Evolutionary conservation across 2,888 invertebrate genomes (phyloP), one percentile per base, ranked within the genome.

Genomic region (Chloroclystis v-ata): DNA sequence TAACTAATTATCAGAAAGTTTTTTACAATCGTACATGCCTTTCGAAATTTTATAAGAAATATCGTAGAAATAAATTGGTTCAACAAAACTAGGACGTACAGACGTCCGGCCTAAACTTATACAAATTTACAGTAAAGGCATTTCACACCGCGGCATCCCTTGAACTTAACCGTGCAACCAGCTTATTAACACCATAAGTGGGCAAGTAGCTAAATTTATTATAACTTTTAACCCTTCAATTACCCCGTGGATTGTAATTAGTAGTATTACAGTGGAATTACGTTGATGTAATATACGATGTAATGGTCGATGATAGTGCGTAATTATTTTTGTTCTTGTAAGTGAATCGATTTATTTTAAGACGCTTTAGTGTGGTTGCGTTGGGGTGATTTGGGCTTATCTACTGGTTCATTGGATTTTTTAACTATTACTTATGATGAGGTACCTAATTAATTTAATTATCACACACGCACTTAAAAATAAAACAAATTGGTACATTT

Each of bases 261-360:
- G 52, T 42, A 43, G 20, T 50, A 50, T 49, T 49, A 49, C 46
- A n/a, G 38, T 46, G 46, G 42, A 38, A 50, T 76, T 73, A 69
- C 66, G 71, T 75, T 75, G 57, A 63, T 54, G 65, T 75, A 75
- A 77, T 76, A 76, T 75, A 78, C 71, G 68, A 58, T 55, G 64
- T 57, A 79, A 79, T 78, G 62, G 72, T 37, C 71, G 73, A 66
- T 71, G 71, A 76, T 73, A 72, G 69, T 48, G 63, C 65, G 69
- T 73, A 70, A 78, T 78, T 76, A 77, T 75, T 75, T 75, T 74
- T 63, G 59, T 64, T 63, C 69, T 58, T 65, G 61, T 63, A 64
- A 64, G 60, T 63, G 64, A 65, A 65, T 67, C 63, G 55, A 57
- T 60, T 60, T 58, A 57, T 59, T 61, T 57, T 57, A 56, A 56